Conservation (phyloP, 2,113 vertebrate genomes). For the Hucho hucho region DNA sequence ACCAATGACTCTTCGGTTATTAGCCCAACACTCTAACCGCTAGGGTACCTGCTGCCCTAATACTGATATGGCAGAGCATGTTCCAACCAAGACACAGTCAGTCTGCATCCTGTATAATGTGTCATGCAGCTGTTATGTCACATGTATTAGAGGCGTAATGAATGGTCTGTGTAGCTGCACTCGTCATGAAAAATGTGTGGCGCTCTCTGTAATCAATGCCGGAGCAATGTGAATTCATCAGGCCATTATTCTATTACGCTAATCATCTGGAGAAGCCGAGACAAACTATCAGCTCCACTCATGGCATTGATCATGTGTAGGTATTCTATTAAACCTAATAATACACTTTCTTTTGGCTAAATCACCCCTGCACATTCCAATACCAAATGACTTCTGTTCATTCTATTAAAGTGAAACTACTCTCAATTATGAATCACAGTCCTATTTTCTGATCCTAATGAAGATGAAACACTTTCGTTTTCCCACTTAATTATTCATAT, state of each 20-base stretch:
- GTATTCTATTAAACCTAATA: slow-evolving; percentile 69
- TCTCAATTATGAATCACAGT: slow-evolving; percentile 71
- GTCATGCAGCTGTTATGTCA: slow-evolving; percentile 12
- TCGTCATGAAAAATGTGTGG: slow-evolving; percentile 50
- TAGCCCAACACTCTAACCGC: too few species aligned
- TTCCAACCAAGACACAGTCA: neutral
- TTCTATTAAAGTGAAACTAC: slow-evolving; percentile 69
- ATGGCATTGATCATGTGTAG: slow-evolving; percentile 59
- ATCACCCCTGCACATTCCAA: slow-evolving; percentile 62
- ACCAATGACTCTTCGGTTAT: too few species aligned
- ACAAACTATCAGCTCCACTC: slow-evolving; percentile 57
- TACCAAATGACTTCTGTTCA: slow-evolving; percentile 67
- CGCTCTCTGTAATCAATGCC: slow-evolving; percentile 55
- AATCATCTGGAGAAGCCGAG: slow-evolving; percentile 60
- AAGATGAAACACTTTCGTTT: slow-evolving; percentile 76
- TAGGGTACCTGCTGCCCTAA: too few species aligned
- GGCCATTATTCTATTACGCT: slow-evolving; percentile 60
- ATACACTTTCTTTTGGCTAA: slow-evolving; percentile 63
- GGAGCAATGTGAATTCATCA: slow-evolving; percentile 48
- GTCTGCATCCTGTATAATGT: neutral
- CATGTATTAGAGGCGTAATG: neutral
- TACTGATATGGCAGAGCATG: neutral
- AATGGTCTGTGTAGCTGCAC: neutral
- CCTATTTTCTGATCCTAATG: slow-evolving; percentile 74
- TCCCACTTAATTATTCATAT: slow-evolving; percentile 76